These are phyloP conservation scores for Ceyx margarethae DNA, from an alignment of 2,113 vertebrate species.

Conservation along the genomic window DNA sequence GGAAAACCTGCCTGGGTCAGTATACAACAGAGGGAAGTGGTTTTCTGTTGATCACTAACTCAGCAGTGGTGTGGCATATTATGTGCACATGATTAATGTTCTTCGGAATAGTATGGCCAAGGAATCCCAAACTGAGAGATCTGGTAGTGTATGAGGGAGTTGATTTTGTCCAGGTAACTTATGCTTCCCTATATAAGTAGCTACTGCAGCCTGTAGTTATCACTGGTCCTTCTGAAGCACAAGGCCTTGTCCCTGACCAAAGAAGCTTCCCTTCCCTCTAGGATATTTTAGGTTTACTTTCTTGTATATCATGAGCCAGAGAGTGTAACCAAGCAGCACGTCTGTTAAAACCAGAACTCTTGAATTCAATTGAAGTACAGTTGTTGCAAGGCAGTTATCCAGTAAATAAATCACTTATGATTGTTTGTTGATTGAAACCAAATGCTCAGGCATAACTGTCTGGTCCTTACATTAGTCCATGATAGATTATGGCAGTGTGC, in stretches of 20 bases:
- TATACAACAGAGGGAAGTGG: background rate
- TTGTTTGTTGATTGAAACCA: conserved; percentile 28
- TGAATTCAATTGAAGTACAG: background rate
- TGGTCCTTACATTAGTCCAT: background rate
- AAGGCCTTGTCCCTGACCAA: background rate
- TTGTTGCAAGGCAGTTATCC: background rate
- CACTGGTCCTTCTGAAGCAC: background rate
- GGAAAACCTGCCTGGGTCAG: conserved; percentile 91
- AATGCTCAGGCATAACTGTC: background rate
- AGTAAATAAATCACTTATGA: background rate
- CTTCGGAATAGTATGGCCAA: background rate
- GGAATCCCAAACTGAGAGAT: background rate
- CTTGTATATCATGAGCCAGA: background rate
- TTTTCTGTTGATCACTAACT: background rate
- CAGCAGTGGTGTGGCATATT: background rate
- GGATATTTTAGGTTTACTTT: background rate
- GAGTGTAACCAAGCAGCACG: background rate
- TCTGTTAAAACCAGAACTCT: background rate
- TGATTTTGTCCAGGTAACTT: background rate
- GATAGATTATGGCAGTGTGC: background rate
- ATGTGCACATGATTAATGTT: background rate
- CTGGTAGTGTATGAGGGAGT: background rate
- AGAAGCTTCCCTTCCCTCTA: background rate
- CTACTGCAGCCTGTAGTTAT: background rate
- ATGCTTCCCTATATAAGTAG: background rate